Conservation (phyloP, 2,888 invertebrate genomes). For the Gryllus longicercus region DNA sequence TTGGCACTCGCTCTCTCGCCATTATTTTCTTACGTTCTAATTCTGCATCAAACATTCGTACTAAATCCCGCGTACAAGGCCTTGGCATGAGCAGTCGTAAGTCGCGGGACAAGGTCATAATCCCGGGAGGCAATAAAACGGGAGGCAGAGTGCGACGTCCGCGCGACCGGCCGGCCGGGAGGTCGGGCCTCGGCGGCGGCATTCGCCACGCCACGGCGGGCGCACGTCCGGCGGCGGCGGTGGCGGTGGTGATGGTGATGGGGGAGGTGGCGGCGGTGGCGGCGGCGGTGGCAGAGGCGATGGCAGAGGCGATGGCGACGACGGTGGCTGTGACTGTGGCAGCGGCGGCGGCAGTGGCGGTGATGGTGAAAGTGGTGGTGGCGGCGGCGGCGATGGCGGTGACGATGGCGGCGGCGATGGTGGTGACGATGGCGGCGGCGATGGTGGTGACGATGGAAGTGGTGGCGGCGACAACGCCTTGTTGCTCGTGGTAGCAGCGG, state of each 20-base stretch:
- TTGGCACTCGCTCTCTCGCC: too few relatives aligned
- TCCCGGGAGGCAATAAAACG: conserved; percentile 11
- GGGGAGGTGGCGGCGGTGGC: neutral
- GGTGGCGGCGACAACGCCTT: too few relatives aligned
- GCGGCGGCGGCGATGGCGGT: neutral
- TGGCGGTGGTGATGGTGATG: neutral
- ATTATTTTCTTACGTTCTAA: too few relatives aligned
- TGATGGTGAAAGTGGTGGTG: neutral
- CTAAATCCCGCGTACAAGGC: too few relatives aligned
- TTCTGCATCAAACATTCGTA: too few relatives aligned
- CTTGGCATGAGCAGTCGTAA: conserved; percentile 2
- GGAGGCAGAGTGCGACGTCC: neutral
- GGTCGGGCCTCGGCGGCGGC: neutral
- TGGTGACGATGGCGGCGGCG: too few relatives aligned
- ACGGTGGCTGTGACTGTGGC: neutral
- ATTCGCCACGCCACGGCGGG: conserved; percentile 17
- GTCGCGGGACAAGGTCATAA: conserved; percentile 8
- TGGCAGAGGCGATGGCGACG: neutral
- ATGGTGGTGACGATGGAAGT: too few relatives aligned
- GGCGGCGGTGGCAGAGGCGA: neutral
- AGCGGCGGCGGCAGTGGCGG: neutral
- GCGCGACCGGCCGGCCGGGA: neutral
- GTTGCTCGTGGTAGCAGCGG: too few relatives aligned
- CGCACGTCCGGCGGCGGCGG: neutral
- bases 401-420: neutral